Evolutionary conservation across 1,140 invertebrate genomes (phyloP).

Genomic region (Pseudoatta argentina): DNA sequence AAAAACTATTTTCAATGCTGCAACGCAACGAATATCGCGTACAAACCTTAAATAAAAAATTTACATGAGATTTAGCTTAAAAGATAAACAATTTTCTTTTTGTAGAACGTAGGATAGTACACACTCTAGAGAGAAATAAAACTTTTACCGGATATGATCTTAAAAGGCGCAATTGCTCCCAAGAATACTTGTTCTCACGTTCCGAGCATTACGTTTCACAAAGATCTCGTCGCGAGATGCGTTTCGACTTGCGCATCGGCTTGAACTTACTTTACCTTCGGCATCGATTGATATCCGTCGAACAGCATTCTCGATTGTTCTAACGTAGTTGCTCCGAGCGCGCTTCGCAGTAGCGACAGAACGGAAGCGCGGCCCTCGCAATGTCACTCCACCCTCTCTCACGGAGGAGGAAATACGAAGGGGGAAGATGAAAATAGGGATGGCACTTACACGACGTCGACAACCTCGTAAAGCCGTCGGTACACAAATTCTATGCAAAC

Average conservation of each 20-base stretch:
- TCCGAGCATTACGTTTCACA: neutral
- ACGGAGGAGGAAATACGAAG: conserved; percentile 50
- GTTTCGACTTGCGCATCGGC: conserved; percentile 38
- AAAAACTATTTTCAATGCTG: neutral
- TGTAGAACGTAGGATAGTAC: neutral
- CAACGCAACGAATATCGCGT: neutral
- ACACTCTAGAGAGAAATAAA: neutral
- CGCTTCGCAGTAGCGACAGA: neutral
- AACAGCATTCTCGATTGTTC: conserved; percentile 57
- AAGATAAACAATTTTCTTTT: neutral
- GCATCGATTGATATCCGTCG: conserved; percentile 61
- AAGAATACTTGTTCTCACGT: neutral
- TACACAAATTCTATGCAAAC: conserved; percentile 67
- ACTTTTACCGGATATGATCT: conserved; percentile 1
- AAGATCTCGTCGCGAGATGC: conserved; percentile 16
- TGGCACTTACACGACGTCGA: conserved; percentile 64
- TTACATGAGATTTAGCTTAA: neutral
- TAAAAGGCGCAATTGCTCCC: neutral
- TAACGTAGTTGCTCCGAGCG: conserved; percentile 24
- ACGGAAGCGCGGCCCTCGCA: conserved; percentile 4
- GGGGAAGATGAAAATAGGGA: conserved; percentile 60
- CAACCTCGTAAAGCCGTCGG: conserved; percentile 65
- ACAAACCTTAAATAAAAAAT: neutral
- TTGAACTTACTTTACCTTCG: conserved; percentile 15
- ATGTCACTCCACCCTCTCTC: conserved; percentile 2